Evolutionary conservation across 2,888 invertebrate species (phyloP).

Genomic region (Cataglyphis albicans): DNA sequence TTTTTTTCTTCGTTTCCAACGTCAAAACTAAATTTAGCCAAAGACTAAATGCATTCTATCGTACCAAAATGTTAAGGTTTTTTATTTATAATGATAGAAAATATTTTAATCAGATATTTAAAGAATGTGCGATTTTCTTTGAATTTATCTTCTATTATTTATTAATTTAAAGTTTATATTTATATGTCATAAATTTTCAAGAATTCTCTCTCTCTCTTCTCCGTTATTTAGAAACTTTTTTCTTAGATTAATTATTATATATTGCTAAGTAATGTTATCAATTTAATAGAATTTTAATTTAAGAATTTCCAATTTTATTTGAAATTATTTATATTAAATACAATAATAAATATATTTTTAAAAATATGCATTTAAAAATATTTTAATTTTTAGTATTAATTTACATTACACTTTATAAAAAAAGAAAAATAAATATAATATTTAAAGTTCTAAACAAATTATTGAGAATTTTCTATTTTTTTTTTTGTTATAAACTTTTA

Average conservation of each 20-base stretch:
- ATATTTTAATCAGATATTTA: slow-evolving; percentile 23
- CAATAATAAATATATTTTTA: neutral
- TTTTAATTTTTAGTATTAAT: neutral
- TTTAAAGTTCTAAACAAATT: neutral
- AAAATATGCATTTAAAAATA: neutral
- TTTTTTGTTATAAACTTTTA: neutral
- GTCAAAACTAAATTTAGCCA: slow-evolving; percentile 77
- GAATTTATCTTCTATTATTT: neutral
- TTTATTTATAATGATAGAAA: slow-evolving; percentile 3
- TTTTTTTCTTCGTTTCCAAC: slow-evolving; percentile 62
- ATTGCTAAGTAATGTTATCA: neutral
- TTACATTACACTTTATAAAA: neutral
- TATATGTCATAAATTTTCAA: neutral
- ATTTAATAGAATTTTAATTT: neutral
- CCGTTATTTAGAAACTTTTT: neutral
- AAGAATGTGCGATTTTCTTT: neutral
- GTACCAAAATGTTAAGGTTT: neutral
- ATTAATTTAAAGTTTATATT: neutral
- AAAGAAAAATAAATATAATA: neutral
- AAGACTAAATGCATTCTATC: slow-evolving; percentile 60
- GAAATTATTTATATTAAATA: neutral
- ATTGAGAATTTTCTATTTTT: neutral
- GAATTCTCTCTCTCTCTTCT: too few species aligned
- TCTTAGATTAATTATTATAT: neutral
- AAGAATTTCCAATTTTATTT: neutral